Evolutionary conservation across 2,888 invertebrate genomes (phyloP), one percentile per base, ranked within the genome.

Genomic region (Podotricha telesiphe): DNA sequence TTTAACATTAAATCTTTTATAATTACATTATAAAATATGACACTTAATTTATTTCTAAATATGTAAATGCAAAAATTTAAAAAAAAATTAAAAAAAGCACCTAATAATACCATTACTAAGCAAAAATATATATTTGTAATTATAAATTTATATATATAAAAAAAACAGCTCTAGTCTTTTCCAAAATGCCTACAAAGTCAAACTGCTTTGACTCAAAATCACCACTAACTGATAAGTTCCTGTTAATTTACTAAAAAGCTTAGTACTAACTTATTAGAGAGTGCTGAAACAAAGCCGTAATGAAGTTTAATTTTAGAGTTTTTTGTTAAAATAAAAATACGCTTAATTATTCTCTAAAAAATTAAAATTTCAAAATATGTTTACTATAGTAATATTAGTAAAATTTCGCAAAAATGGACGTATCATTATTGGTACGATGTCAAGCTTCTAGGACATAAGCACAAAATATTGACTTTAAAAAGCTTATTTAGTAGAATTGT

Each of bases 361-460:
- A 62, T 47, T 67, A 55, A 42, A n/a, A 20, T n/a, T 42, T 37
- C 15, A 20, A 20, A 58, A 6, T 58, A 42, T 15, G 17, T 8
- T 50, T 50, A 50, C 19, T 55, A 56, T 69, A 59, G 11, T 62
- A 37, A 72, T 68, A 74, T 37, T 55, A 37, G 37, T 28, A 22
- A 55, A 55, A 73, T 71, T 73, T 73, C 56, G 74, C 80, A 78
- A 83, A 72, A 84, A 84, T 84, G 83, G 84, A 84, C 84, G 84
- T 81, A 68, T 77, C 73, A 77, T 72, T 73, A 75, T 79, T 79
- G 79, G 83, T 79, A 74, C 77, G 65, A 62, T 67, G 61, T 67
- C 58, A 74, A 77, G 67, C 65, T 66, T 63, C 28, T 63, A 63
- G 40, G 61, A 63, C 42, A 61, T 42, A 65, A 71, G 71, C 71